Evolutionary conservation across 2,797 vertebrate genomes (phyloP), one percentile per base, ranked within the genome.

Genomic region (Chaenodraco wilsoni): DNA sequence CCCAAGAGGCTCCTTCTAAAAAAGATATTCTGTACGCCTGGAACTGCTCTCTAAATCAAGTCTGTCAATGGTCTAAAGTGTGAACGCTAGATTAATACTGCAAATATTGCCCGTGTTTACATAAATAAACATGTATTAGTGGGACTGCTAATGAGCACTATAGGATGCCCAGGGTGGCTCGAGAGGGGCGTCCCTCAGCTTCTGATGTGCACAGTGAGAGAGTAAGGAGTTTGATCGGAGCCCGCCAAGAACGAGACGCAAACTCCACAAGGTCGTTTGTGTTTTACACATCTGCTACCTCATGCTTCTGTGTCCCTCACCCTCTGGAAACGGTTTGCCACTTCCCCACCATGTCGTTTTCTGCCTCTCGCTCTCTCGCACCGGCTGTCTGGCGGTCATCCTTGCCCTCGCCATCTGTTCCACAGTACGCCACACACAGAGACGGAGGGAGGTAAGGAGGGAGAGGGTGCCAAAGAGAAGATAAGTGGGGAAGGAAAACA

Each of bases 361-460:
- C 84, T 79, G 73, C 83, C 67, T 79, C 71, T 79, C 71, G n/a
- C 50, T 68, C 79, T 81, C 81, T 84, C 67, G 69, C 75, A 85
- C 86, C 81, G 66, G 85, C 84, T 85, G 88, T 85, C 81, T 87
- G 86, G 82, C 72, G 81, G 82, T 91, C 89, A 92, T 80, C 86
- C 76, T 86, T 87, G 88, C 87, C 89, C 86, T 87, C 57, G 62
- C 90, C 93, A 94, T 93, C 92, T 93, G 91, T 92, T 86, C 90
- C 79, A n/a, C 84, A 78, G 87, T 59, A 76, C 44, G 62, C 81
- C 84, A 70, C 81, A 83, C 76, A 84, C 71, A 44, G 72, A 79
- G 72, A 72, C 9, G 41, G 66, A 83, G 74, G 83, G 69, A 69
- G 77, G 72, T 16, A 61, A 77, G 33, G 64, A 72, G 56, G 54